Percentiles rank a stretch among this genome's conserved stretches.
Conservation (phyloP, 2,113 vertebrate genomes). For the Rana temporaria region DNA sequence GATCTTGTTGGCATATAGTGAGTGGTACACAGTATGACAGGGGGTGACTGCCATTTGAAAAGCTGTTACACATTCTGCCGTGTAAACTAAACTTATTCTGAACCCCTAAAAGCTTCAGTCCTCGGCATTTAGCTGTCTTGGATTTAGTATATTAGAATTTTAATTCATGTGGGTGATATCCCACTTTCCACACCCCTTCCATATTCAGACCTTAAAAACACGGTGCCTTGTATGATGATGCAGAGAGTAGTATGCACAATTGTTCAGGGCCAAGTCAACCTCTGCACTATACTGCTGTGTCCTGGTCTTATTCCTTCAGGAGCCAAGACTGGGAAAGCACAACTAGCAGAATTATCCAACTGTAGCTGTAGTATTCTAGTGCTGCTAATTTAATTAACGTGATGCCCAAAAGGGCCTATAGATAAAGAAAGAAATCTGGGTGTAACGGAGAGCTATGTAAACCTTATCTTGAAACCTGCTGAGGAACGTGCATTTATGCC, state of each 20-base stretch:
- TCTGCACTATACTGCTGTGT: neutral
- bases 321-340: neutral
- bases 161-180: neutral
- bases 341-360: neutral
- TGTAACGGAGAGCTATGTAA: neutral
- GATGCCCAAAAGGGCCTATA: neutral
- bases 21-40: neutral
- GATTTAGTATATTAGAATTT: neutral
- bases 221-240: slow-evolving; percentile 43
- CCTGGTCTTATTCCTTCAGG: neutral
- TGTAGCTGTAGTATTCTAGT: neutral
- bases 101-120: neutral
- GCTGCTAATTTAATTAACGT: neutral
- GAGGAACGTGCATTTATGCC: neutral
- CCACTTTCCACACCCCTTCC: neutral
- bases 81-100: neutral
- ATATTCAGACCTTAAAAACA: slow-evolving; percentile 8
- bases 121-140: neutral
- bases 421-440: neutral
- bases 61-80: neutral
- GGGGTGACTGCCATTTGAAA: neutral
- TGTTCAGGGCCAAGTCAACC: neutral
- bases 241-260: neutral
- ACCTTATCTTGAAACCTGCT: neutral
- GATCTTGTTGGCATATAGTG: neutral